phyloP scores from a whole-genome alignment of 2,797 vertebrate species.

The Yasuhikotakia modesta region DNA sequence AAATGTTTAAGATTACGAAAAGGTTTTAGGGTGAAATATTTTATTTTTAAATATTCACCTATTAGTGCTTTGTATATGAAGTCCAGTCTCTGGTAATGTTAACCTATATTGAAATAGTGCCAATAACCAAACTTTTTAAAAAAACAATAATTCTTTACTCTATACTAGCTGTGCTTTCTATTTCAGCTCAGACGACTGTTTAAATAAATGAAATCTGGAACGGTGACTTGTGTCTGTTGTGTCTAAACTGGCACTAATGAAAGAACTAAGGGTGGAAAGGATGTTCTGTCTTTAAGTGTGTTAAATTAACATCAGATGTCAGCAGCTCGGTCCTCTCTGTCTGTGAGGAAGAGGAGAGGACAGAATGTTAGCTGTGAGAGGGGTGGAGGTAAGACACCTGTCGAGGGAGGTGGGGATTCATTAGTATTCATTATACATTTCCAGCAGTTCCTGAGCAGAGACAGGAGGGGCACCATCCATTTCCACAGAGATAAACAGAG shows the following conservation, averaged over 20 bases:
- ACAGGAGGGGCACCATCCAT: constrained; percentile 36
- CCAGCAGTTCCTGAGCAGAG: constrained; percentile 34
- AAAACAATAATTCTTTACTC: too few relatives aligned
- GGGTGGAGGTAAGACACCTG: constrained; percentile 57
- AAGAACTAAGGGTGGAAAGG: constrained; percentile 26
- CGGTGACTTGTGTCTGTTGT: constrained; percentile 26
- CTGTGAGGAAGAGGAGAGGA: constrained; percentile 21
- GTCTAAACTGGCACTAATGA: constrained; percentile 31
- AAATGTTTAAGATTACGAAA: too few relatives aligned
- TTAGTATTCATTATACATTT: constrained; percentile 62
- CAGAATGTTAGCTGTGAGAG: constrained; percentile 30
- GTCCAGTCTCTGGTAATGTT: not conserved
- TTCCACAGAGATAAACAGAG: constrained; percentile 28
- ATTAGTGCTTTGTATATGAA: too few relatives aligned
- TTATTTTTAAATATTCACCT: too few relatives aligned
- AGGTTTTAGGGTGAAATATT: too few relatives aligned
- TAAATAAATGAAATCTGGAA: constrained; percentile 3
- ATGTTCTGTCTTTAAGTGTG: constrained; percentile 22
- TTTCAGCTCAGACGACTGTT: not conserved
- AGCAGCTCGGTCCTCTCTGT: constrained; percentile 30
- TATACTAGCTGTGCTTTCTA: too few relatives aligned
- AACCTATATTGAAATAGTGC: not conserved
- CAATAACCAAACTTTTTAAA: too few relatives aligned
- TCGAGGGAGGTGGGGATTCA: constrained; percentile 58
- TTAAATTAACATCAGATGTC: constrained; percentile 33